Evolutionary conservation across 1,140 invertebrate genomes (phyloP).

Genomic region (Dreissena rostriformis): DNA sequence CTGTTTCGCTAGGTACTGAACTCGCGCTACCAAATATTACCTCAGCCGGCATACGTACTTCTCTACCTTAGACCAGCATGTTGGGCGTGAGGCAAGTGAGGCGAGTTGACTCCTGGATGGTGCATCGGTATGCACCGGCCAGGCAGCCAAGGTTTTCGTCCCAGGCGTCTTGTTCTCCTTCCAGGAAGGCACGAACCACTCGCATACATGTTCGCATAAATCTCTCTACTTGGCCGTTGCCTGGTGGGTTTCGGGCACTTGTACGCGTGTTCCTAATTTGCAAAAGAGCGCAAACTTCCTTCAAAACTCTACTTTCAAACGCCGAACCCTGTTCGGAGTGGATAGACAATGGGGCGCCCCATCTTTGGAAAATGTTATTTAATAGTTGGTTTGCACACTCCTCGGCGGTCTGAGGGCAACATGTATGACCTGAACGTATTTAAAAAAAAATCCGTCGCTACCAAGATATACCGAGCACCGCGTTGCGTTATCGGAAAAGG

Average conservation of each 20-base stretch:
- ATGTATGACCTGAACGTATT: constrained; percentile 62
- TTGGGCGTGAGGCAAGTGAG: neutral
- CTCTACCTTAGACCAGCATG: neutral
- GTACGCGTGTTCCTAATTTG: constrained; percentile 7
- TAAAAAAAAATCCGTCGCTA: constrained; percentile 66
- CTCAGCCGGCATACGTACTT: neutral
- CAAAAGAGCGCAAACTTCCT: neutral
- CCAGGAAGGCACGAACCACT: neutral
- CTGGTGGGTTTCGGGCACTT: constrained; percentile 1
- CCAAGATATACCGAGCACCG: constrained; percentile 67
- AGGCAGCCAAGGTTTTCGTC: neutral
- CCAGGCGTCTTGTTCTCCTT: neutral
- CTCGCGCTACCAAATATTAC: neutral
- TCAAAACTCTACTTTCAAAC: constrained; percentile 14
- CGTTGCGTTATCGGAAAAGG: constrained; percentile 15
- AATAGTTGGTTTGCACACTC: neutral
- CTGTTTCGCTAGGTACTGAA: neutral
- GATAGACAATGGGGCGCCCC: neutral
- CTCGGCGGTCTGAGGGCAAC: constrained; percentile 44
- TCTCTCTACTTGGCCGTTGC: constrained; percentile 1
- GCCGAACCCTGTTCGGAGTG: constrained; percentile 19
- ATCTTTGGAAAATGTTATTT: neutral
- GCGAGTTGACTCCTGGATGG: too few species aligned
- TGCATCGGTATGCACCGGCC: too few species aligned
- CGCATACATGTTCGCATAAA: neutral